Evolutionary conservation across 2,797 vertebrate genomes (phyloP).

Genomic region (Delichon dasypus): DNA sequence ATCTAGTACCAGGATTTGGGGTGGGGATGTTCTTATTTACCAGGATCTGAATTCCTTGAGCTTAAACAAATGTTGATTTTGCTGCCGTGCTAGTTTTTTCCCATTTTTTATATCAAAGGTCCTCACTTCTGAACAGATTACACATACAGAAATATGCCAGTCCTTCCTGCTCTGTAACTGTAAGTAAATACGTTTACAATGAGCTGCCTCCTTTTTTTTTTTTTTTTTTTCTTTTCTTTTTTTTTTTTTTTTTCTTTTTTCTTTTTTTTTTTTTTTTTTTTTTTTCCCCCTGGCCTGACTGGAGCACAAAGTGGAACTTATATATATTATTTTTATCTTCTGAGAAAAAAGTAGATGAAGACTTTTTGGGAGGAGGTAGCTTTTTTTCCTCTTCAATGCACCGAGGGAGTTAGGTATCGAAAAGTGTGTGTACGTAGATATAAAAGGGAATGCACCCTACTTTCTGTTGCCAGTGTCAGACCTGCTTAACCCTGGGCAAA

Average conservation of each 20-base stretch:
- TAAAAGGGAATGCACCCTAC: background rate
- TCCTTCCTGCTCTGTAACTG: background rate
- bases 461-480: background rate
- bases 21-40: background rate
- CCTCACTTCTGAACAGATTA: background rate
- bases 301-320: background rate
- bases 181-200: background rate
- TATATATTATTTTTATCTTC: background rate
- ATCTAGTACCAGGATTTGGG: background rate
- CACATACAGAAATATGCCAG: background rate
- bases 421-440: accelerated
- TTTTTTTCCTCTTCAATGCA: background rate
- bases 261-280: no score
- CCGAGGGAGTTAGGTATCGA: background rate
- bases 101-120: background rate
- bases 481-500: background rate
- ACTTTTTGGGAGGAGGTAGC: background rate
- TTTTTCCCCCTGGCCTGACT: background rate
- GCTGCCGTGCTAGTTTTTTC: background rate
- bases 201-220: background rate
- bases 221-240: no score
- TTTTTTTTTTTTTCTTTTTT: no score
- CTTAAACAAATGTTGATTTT: background rate
- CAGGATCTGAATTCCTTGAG: background rate
- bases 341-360: background rate